Evolutionary conservation across 1,140 invertebrate genomes (phyloP).

Genomic region (Solenopsis invicta): DNA sequence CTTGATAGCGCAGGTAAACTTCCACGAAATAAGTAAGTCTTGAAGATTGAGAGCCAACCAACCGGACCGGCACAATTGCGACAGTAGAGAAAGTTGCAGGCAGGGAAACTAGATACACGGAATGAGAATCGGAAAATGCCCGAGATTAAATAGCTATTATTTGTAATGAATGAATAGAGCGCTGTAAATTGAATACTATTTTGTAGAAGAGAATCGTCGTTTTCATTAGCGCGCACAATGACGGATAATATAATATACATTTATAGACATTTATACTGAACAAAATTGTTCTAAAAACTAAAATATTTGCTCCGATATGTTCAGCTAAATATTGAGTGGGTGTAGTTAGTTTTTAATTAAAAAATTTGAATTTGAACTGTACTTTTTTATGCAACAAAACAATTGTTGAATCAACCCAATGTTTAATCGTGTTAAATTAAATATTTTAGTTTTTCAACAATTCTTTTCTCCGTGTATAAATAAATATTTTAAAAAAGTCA

Average conservation of each 20-base stretch:
- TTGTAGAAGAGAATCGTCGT: background rate
- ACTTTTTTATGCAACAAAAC: background rate
- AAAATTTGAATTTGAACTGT: no score
- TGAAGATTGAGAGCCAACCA: conserved; percentile 22
- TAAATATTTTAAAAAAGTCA: background rate
- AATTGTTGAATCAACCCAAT: no score
- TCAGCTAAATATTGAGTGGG: no score
- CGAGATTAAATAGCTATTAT: background rate
- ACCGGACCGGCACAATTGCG: background rate
- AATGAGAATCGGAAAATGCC: background rate
- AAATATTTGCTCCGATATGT: no score
- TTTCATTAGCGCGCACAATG: background rate
- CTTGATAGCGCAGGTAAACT: conserved; percentile 7
- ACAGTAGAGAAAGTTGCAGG: background rate
- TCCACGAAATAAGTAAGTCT: conserved; percentile 9
- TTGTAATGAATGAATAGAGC: background rate
- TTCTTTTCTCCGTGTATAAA: background rate
- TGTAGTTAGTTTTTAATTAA: no score
- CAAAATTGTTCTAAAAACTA: no score
- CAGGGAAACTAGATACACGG: background rate
- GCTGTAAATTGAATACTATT: background rate
- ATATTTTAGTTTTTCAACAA: no score
- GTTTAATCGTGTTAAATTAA: no score
- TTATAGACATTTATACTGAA: no score
- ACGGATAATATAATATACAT: background rate